Base-by-base conservation (phyloP, 2,888 invertebrate genomes). In the Alloplasta piceator region DNA sequence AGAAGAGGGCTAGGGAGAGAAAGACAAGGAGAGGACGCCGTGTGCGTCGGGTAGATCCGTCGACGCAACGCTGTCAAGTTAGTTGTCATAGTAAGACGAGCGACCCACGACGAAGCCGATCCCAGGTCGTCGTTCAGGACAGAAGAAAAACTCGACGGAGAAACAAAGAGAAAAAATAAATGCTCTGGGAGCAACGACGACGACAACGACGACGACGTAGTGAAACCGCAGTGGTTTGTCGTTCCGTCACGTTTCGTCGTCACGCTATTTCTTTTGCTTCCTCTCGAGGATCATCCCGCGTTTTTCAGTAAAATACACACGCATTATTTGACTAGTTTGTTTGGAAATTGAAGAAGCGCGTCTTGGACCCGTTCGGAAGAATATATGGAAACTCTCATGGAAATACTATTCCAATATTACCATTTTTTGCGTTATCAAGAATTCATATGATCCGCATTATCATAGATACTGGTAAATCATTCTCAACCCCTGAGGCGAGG, bases 241-340 rank as follows among this genome's bases (percentile, higher is more conserved):
- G 86, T 84, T 83, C 82, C 84, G 84, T 86, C 85, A 86, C 85
- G 85, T 26, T 1, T 84, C 84, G 82, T 83, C 85, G 84, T 86
- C 85, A 84, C 85, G 84, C 84, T 80, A 77, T 79, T 85, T 85
- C 80, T 86, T 86, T 72, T 80, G 79, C 68, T 83, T 83, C 83
- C 85, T 81, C 77, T 79, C 71, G 77, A 67, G 71, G 68, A 68
- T 72, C 63, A 76, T 68, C 68, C 52, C 50, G n/a, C 14, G 56
- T 50, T 76, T 61, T 38, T 7, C 56, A 6, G 56, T 64, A 39
- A 48, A 48, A 7, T 9, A 41, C 26, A 10, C 43, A 1, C 41
- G 38, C 58, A 67, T 67, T 68, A 61, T 75, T 12, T 52, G 75
- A 43, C 52, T 52, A n/a, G n/a, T 16, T 46, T 16, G 56, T 74